Evolutionary conservation across 2,113 vertebrate species (phyloP), one percentile per base, ranked within the genome.

Genomic region (Myotis yumanensis): DNA sequence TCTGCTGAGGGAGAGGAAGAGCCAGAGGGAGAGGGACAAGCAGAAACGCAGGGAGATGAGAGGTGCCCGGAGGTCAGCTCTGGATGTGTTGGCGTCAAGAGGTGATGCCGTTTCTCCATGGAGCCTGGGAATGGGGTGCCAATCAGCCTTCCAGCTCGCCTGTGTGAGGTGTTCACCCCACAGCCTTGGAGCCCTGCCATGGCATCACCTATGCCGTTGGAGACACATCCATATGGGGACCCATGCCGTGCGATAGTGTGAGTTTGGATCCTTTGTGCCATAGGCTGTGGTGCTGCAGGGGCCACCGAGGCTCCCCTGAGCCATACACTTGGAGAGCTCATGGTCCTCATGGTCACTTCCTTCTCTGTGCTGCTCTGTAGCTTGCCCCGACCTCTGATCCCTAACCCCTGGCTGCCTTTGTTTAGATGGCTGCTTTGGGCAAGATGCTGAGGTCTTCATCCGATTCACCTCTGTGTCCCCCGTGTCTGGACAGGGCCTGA

Each of bases 171-270:
- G 12, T 40, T 43, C 20, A 16, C 0, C 7, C 11, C 37, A 30
- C 1, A 1, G 48, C 54, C 5, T 51, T 16, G 5, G 54, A 76
- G 2, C 16, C 46, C 37, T n/a, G 18, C 18, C 0, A 0, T 14
- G 35, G 43, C 46, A n/a, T 46, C 30, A n/a, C 4, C 0, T 0
- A 2, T 7, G 3, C 23, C 3, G 12, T 15, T 54, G 28, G 43
- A 81, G 59, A 59, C 40, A 48, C 51, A 6, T 28, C 35, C 28
- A 28, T 35, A 69, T 30, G 8, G n/a, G 7, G 40, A 17, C 35
- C 4, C 23, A 28, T 12, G 32, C 10, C 35, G 1, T 12, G 16
- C 18, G 52, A 5, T 10, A 71, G 35, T 18, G 20, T 86, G 57
- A 54, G 40, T 68, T 52, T 57, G 52, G 77, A 11, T 69, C 86